Percentiles rank a stretch among this genome's conserved stretches.
Conservation (phyloP, 2,888 invertebrate species). For the Phragmatobia fuliginosa region DNA sequence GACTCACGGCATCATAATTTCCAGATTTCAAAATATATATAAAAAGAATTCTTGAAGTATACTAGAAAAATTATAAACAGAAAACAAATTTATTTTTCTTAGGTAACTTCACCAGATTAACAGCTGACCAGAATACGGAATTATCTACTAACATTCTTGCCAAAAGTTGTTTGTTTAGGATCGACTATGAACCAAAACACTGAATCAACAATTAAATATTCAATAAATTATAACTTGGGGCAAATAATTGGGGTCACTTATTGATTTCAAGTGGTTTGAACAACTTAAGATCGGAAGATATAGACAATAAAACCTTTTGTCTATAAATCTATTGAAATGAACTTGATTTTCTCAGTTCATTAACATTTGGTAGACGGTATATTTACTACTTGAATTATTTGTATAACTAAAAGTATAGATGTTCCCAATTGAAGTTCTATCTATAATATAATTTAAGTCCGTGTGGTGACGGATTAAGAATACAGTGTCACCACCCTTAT, state of each 20-base stretch:
- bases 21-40: too few relatives aligned
- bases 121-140: constrained; percentile 9
- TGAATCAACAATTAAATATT: constrained; percentile 50
- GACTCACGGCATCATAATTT: too few relatives aligned
- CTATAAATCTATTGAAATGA: background rate
- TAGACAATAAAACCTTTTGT: background rate
- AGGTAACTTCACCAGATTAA: background rate
- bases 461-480: too few relatives aligned
- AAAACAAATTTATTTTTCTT: constrained; percentile 4
- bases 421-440: background rate
- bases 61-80: background rate
- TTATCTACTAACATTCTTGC: constrained; percentile 17
- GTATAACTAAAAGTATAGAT: background rate
- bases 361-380: background rate
- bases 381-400: background rate
- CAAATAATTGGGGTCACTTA: constrained; percentile 39
- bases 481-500: too few relatives aligned
- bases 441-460: too few relatives aligned
- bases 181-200: constrained; percentile 33
- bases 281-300: constrained; percentile 12
- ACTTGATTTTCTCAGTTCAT: background rate
- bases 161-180: constrained; percentile 51
- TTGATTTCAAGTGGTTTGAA: constrained; percentile 14
- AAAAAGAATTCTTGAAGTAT: too few relatives aligned
- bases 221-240: constrained; percentile 47